Evolutionary conservation across 2,113 vertebrate species (phyloP), one percentile per base, ranked within the genome.

Genomic region (Eurypyga helias): DNA sequence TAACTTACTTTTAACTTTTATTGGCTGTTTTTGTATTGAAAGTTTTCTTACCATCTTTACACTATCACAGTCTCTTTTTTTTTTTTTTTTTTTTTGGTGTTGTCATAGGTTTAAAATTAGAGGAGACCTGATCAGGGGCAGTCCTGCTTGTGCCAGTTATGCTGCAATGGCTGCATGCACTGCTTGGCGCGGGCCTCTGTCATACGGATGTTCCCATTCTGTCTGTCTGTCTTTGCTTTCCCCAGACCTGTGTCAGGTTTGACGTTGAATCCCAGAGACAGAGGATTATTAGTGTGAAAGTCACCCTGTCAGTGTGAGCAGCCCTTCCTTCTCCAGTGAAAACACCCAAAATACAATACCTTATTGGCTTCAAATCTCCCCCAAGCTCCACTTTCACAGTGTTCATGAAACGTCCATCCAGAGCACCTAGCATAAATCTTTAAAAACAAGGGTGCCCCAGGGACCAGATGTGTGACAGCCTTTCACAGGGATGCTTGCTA

Each of bases 131-230:
- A 24, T 19, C 7, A 10, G 33, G 31, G 15, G 6, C 41, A 13
- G 1, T 54, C 24, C 17, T 24, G 8, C 36, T 18, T n/a, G 14
- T 73, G 43, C 20, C 2, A 4, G 5, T 78, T 55, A 62, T 79
- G 75, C 52, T 3, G 7, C n/a, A 29, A 5, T 24, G 23, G 18
- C 34, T 72, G 10, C 4, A 1, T 16, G 18, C 21, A 4, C 20
- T 48, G 6, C 57, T 78, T 3, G 1, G 6, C 14, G 3, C 1
- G 2, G 45, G 29, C 43, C 38, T 52, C 1, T 1, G 0, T 62
- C 0, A 0, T 0, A 0, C 25, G 34, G 17, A 19, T 28, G 3
- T 72, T 65, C 45, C 45, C 25, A 0, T 75, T 71, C n/a, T 57
- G 23, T 46, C 36, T 51, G 29, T 31, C 69, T 77, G 70, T 11